Evolutionary conservation across 2,888 invertebrate species (phyloP).

Genomic region (Drymonia ruficornis): DNA sequence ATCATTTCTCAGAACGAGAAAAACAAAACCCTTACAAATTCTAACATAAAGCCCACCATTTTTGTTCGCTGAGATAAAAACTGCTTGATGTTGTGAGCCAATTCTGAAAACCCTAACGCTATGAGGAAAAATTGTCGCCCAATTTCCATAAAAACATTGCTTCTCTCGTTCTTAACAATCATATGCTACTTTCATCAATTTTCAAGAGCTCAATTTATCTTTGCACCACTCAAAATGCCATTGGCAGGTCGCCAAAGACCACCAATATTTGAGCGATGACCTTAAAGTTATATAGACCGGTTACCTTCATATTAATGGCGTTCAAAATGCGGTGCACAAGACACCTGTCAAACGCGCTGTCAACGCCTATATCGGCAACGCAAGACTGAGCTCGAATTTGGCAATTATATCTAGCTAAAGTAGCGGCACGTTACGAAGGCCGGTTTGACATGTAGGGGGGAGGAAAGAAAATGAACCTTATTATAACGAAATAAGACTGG

Average conservation of each 20-base stretch:
- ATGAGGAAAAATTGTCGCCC: constrained; percentile 21
- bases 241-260: constrained; percentile 56
- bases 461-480: too few relatives aligned
- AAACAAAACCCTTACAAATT: background rate
- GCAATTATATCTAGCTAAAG: too few relatives aligned
- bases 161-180: constrained; percentile 25
- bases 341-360: too few relatives aligned
- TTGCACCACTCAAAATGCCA: constrained; percentile 50
- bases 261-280: constrained; percentile 54
- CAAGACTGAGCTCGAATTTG: too few relatives aligned
- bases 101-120: background rate
- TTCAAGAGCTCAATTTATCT: constrained; percentile 47
- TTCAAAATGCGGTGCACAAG: too few relatives aligned
- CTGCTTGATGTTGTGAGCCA: background rate
- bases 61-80: background rate
- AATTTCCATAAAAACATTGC: constrained; percentile 34
- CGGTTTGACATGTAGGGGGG: too few relatives aligned
- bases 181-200: constrained; percentile 48
- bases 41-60: background rate
- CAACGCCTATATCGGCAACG: too few relatives aligned
- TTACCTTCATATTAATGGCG: too few relatives aligned
- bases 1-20: background rate
- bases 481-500: too few relatives aligned
- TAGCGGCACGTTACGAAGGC: too few relatives aligned
- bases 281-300: too few relatives aligned